Percentiles rank a stretch among this genome's conserved stretches.
Conservation (phyloP, 2,888 invertebrate genomes). For the Sminthurinus aureus region DNA sequence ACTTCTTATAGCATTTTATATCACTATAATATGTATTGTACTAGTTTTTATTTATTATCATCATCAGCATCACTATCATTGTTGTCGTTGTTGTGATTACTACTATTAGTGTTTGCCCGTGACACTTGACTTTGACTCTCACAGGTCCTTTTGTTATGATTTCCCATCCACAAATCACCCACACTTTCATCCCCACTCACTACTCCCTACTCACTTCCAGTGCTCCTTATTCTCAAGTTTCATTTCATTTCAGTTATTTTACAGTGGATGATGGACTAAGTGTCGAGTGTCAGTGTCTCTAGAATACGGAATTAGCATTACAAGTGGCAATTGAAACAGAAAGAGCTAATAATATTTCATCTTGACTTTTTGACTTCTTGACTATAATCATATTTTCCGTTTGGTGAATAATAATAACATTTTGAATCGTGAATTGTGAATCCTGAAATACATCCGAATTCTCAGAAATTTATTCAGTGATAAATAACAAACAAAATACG, state of each 20-base stretch:
- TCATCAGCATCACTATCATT: too few relatives aligned
- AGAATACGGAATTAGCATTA: not conserved
- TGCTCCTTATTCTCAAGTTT: not conserved
- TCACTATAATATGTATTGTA: not conserved
- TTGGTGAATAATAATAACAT: too few relatives aligned
- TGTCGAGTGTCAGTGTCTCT: not conserved
- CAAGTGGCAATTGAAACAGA: not conserved
- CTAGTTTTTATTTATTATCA: too few relatives aligned
- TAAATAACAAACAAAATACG: too few relatives aligned
- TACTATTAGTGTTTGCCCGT: not conserved
- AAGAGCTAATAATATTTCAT: not conserved
- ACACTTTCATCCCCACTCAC: not conserved
- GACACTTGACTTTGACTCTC: slow-evolving; percentile 1
- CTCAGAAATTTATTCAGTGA: too few relatives aligned
- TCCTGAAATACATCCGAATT: too few relatives aligned
- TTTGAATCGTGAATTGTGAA: too few relatives aligned
- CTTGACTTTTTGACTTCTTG: too few relatives aligned
- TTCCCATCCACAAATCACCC: not conserved
- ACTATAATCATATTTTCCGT: too few relatives aligned
- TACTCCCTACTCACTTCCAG: not conserved
- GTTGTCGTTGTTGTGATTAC: too few relatives aligned
- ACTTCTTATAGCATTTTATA: not conserved
- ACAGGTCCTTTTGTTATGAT: not conserved
- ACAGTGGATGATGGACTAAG: not conserved
- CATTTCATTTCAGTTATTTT: not conserved